Conservation (phyloP, 2,797 vertebrate genomes). For the Lateolabrax maculatus region DNA sequence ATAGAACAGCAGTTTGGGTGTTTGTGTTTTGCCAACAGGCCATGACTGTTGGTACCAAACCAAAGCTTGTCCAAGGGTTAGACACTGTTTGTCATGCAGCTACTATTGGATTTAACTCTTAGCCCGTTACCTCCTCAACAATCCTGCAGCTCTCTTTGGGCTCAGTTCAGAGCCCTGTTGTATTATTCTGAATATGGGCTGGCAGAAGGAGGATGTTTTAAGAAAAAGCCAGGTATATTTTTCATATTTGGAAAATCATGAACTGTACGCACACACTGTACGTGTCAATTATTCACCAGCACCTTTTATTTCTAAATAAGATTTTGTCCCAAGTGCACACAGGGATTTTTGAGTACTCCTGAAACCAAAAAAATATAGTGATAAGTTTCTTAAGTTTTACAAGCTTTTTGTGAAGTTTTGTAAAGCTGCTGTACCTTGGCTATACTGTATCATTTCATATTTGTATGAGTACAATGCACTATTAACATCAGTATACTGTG, state of each 20-base stretch:
- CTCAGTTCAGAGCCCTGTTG: neutral
- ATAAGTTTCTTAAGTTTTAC: neutral
- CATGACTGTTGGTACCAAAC: neutral
- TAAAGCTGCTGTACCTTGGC: neutral
- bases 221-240: neutral
- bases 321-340: neutral
- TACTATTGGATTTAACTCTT: neutral
- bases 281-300: neutral
- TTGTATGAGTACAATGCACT: neutral
- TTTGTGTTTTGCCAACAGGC: too few relatives aligned
- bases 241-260: neutral
- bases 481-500: neutral
- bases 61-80: neutral
- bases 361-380: too few relatives aligned
- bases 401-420: neutral
- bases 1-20: neutral
- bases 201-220: neutral
- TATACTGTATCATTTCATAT: neutral
- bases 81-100: neutral
- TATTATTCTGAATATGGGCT: neutral
- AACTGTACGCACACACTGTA: neutral
- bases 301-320: neutral
- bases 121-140: neutral
- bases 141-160: neutral
- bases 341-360: neutral